Evolutionary conservation across 2,888 invertebrate species (phyloP), one percentile per base, ranked within the genome.

Genomic region (Pristionchus mayeri): DNA sequence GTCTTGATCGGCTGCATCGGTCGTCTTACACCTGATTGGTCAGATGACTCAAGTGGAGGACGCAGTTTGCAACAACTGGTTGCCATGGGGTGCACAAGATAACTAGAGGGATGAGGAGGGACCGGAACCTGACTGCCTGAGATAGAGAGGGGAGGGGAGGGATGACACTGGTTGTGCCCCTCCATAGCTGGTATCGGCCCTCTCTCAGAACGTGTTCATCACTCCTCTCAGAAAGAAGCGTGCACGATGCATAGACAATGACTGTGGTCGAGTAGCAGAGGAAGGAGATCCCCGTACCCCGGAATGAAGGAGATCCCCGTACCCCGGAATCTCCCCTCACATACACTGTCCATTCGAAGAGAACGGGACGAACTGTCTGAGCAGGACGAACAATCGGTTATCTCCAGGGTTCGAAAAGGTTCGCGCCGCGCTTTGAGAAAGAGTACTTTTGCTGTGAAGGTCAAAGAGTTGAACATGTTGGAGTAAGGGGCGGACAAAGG

Each of bases 81-180:
- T 63, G 63, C 16, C 60, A 60, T 27, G 27, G 13, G 57, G n/a
- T 13, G 34, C 13, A 63, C 34, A 30, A 63, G 63, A 63, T 63
- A 63, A 34, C 30, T 30, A 63, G 63, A 63, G 63, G 34, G 63
- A 63, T n/a, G 63, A 30, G 63, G 34, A 13, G 63, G 16, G 57
- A 57, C 57, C 57, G 57, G 57, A 57, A 57, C 57, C 57, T 57
- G 57, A 57, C 57, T 57, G 57, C 57, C 57, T 57, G 57, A 57
- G 57, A 57, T 24, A 57, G 24, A 21, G 63, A 63, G 18, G 9
- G 57, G 30, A 63, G 34, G 34, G 34, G 18, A 16, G 63, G 63
- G 63, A 63, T 63, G 63, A 34, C 63, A 63, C 63, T 34, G 63
- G 63, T 63, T 63, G 16, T 63, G n/a, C n/a, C n/a, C n/a, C n/a